phyloP scores from a whole-genome alignment of 2,888 invertebrate genomes.

The Acronicta alni region DNA sequence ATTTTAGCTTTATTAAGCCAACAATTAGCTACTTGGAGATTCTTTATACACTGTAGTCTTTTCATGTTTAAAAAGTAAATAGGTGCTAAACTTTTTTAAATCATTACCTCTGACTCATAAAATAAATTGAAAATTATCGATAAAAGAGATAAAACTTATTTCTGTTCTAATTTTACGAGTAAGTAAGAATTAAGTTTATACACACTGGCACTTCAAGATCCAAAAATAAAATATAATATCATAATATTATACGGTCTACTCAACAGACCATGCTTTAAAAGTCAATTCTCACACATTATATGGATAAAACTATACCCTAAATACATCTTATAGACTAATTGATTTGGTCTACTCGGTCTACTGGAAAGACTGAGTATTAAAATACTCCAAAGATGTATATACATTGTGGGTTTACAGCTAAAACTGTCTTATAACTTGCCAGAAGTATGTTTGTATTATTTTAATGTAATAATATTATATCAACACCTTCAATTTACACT shows the following conservation, averaged over 20 bases:
- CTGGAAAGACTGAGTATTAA: constrained; percentile 30
- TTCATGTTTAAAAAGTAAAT: too few relatives aligned
- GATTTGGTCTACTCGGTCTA: constrained; percentile 46
- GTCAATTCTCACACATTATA: constrained; percentile 21
- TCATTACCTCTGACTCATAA: background rate
- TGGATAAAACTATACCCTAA: constrained; percentile 9
- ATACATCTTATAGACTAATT: constrained; percentile 12
- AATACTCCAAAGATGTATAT: constrained; percentile 2
- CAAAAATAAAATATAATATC: constrained; percentile 18
- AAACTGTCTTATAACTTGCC: too few relatives aligned
- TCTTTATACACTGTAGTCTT: constrained; percentile 1
- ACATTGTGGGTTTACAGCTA: too few relatives aligned
- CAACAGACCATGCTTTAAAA: constrained; percentile 30
- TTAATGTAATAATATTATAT: background rate
- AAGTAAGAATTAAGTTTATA: background rate
- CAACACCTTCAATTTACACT: too few relatives aligned
- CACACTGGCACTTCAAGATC: constrained; percentile 17
- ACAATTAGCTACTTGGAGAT: constrained; percentile 21
- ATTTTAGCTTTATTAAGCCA: too few relatives aligned
- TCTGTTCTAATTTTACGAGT: background rate
- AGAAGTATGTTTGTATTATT: background rate
- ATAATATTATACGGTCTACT: constrained; percentile 28
- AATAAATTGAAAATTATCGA: background rate
- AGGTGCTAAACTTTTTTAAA: too few relatives aligned
- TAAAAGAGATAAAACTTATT: background rate